Conservation (phyloP, 1,140 invertebrate genomes). For the Neodiprion fabricii region DNA sequence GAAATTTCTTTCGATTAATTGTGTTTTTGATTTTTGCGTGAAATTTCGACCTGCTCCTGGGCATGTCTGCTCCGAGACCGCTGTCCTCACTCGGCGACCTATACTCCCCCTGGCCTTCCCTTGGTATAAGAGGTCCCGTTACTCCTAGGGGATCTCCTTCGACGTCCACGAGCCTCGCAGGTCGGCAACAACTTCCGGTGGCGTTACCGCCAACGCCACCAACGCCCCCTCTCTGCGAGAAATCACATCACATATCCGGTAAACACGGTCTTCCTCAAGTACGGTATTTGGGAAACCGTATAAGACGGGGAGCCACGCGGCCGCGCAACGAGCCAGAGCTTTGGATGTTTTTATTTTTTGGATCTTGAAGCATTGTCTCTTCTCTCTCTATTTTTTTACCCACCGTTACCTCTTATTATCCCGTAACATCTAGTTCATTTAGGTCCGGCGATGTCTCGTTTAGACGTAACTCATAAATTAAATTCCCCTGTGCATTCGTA, state of each 20-base stretch:
- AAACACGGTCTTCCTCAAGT: too few relatives aligned
- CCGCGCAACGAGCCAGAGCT: constrained; percentile 40
- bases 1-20: constrained; percentile 10
- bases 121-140: constrained; percentile 51
- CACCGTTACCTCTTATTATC: too few relatives aligned
- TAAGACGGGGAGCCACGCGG: constrained; percentile 27
- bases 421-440: too few relatives aligned
- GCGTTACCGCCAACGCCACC: constrained; percentile 18
- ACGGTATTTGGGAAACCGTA: constrained; percentile 27
- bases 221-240: constrained; percentile 53
- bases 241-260: constrained; percentile 43
- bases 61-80: constrained; percentile 78
- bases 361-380: too few relatives aligned
- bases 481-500: too few relatives aligned
- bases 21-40: constrained; percentile 4
- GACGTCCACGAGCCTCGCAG: constrained; percentile 65
- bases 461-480: too few relatives aligned
- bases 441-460: too few relatives aligned
- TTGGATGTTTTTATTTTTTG: constrained; percentile 18
- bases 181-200: constrained; percentile 48
- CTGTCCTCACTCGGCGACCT: constrained; percentile 84
- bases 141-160: constrained; percentile 65
- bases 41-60: constrained; percentile 63
- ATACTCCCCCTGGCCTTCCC: constrained; percentile 67
- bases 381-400: not conserved